A percentile compares a stretch with the other conserved stretches of the same genome.
Evolutionary conservation across 2,797 vertebrate genomes (phyloP).

Genomic region (Oreortyx pictus): DNA sequence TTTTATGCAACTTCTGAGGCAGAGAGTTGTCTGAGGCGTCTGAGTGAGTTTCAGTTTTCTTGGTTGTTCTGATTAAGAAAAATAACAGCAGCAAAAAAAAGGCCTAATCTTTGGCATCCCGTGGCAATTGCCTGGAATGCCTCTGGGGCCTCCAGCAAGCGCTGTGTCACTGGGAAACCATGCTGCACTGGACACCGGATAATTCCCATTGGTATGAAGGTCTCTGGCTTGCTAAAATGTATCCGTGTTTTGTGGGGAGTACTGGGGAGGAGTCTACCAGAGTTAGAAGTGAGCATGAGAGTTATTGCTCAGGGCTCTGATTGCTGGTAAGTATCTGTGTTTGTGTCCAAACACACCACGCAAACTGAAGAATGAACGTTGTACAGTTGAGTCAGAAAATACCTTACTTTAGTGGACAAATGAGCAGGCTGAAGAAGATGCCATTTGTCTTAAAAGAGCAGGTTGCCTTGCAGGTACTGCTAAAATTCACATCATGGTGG

Average conservation of each 20-base stretch:
- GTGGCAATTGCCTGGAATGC: neutral
- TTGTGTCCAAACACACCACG: neutral
- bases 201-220: neutral
- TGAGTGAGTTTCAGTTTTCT: neutral
- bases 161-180: accelerated
- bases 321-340: slow-evolving; percentile 20
- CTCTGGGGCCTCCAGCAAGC: neutral
- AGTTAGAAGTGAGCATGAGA: neutral
- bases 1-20: neutral
- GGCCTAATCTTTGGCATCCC: neutral
- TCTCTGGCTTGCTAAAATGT: neutral
- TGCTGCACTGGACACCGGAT: neutral
- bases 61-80: neutral
- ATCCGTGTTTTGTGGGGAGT: neutral
- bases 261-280: neutral
- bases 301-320: neutral
- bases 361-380: too few relatives aligned
- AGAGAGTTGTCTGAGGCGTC: neutral
- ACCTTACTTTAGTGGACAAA: neutral
- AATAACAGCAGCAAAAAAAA: too few relatives aligned
- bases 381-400: accelerated
- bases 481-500: neutral
- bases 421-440: neutral
- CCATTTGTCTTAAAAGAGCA: neutral
- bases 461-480: neutral